These are phyloP conservation scores for Liopterus haemorrhoidalis DNA, from an alignment of 2,888 invertebrate species.

Conservation along the genomic window DNA sequence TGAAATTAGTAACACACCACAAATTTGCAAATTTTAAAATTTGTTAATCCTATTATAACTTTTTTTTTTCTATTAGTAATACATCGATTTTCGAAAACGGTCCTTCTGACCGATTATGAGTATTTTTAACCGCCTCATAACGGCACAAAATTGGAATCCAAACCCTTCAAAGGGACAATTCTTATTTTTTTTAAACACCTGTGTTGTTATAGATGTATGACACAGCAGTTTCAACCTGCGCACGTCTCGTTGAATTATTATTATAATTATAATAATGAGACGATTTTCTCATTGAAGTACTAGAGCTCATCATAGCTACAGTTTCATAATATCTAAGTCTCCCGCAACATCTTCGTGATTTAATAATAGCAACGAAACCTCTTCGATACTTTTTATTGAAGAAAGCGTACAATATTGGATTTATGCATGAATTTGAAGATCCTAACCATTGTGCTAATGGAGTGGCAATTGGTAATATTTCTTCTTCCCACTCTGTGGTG, in stretches of 20 bases:
- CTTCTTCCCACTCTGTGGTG: constrained; percentile 71
- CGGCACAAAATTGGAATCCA: no score
- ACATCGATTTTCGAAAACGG: no score
- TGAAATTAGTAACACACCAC: no score
- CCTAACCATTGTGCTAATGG: constrained; percentile 91
- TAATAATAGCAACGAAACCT: constrained; percentile 82
- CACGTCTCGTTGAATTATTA: constrained; percentile 50
- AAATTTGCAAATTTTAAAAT: no score
- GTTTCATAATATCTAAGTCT: constrained; percentile 80
- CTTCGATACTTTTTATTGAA: constrained; percentile 90
- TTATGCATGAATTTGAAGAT: constrained; percentile 90
- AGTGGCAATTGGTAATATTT: constrained; percentile 70
- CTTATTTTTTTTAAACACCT: constrained; percentile 69
- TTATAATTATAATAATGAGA: constrained; percentile 74
- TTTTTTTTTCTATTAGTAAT: no score
- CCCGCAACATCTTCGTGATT: constrained; percentile 80
- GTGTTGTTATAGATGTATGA: constrained; percentile 64
- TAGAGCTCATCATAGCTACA: constrained; percentile 77
- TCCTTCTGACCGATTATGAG: no score
- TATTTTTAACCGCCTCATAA: no score
- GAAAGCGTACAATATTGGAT: constrained; percentile 89
- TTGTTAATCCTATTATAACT: no score
- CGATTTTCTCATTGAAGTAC: constrained; percentile 77
- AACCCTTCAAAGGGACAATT: no score
- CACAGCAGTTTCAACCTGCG: constrained; percentile 44